These are phyloP conservation scores for Onychostoma macrolepis DNA, from an alignment of 2,113 vertebrate species.

Conservation along the genomic window DNA sequence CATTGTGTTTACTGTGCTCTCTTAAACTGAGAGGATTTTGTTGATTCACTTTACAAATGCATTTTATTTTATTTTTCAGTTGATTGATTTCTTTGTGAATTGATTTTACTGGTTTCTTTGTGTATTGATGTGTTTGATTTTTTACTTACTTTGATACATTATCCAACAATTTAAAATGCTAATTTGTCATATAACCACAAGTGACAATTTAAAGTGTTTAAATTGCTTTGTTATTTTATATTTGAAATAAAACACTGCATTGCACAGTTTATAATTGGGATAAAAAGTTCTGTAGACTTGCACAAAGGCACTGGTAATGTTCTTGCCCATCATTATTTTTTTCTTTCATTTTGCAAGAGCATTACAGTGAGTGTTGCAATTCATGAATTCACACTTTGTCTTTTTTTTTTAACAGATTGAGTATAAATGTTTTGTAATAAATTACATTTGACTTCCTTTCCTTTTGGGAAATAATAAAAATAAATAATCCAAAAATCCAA, in stretches of 20 bases:
- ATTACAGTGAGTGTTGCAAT: constrained; percentile 29
- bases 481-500: background rate
- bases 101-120: constrained; percentile 56
- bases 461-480: background rate
- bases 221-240: constrained; percentile 54
- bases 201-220: background rate
- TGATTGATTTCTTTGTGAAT: constrained; percentile 47
- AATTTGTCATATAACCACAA: background rate
- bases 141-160: background rate
- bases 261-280: constrained; percentile 57
- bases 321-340: constrained; percentile 23
- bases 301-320: constrained; percentile 29
- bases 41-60: constrained; percentile 1
- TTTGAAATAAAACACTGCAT: constrained; percentile 41
- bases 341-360: constrained; percentile 23
- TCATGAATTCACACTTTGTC: constrained; percentile 1
- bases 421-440: background rate
- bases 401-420: background rate
- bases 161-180: background rate
- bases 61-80: constrained; percentile 2
- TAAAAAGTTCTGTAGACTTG: constrained; percentile 23
- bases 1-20: background rate
- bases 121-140: background rate
- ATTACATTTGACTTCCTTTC: background rate
- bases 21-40: background rate